Evolutionary conservation across 2,113 vertebrate species (phyloP).

Genomic region (Actenoides lindsayi): DNA sequence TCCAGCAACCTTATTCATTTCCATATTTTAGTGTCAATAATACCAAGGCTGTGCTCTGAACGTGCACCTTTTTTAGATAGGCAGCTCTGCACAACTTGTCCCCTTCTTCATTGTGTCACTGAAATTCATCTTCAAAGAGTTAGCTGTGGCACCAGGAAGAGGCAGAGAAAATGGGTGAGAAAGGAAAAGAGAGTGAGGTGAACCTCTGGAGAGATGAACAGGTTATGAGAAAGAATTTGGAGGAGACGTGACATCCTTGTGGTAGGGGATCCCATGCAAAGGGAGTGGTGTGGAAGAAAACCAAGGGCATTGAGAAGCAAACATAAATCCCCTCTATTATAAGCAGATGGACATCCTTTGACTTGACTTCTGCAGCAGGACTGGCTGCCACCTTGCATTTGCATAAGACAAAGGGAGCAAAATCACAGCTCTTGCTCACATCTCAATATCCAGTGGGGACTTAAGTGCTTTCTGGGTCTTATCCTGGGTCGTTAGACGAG

Average conservation of each 20-base stretch:
- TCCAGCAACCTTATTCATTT: neutral
- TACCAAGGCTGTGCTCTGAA: neutral
- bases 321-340: neutral
- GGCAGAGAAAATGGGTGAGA: neutral
- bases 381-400: neutral
- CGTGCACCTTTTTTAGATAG: neutral
- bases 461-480: neutral
- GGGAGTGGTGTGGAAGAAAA: neutral
- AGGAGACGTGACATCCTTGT: neutral
- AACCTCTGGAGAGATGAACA: neutral
- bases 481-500: neutral
- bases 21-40: accelerated
- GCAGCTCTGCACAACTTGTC: neutral
- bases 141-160: neutral
- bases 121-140: neutral
- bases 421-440: neutral
- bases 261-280: neutral
- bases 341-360: neutral
- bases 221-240: neutral
- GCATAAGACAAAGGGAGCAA: neutral
- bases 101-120: neutral
- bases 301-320: neutral
- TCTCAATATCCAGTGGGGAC: neutral
- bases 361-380: neutral
- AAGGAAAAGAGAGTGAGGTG: neutral